Base-by-base conservation (phyloP, 92 coral and sea anemone species). In the Actinostola sp. region DNA sequence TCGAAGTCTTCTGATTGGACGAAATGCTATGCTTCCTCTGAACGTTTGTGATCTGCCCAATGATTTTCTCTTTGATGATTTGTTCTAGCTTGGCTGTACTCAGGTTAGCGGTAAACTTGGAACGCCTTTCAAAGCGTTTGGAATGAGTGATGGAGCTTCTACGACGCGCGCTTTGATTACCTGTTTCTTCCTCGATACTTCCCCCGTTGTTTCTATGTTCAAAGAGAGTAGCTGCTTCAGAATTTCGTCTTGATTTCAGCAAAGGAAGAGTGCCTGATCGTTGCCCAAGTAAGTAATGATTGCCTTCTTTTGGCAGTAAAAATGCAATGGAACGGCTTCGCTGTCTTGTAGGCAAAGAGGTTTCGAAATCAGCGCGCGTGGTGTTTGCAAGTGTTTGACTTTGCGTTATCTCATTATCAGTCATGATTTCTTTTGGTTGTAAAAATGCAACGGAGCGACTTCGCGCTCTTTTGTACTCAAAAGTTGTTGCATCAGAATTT, bases 1-100 rank as follows among this genome's bases (percentile, higher is more conserved):
- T 63, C 39, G 72, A 75, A 3, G 81, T 75, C 65, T 75, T 63
- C 81, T 75, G 66, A 64, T 75, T 75, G 72, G 81, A 75, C 15
- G 81, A 75, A 31, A 75, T 75, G 30, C 72, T 75, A 16, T 46
- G 58, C 16, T 73, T 33, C 24, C 71, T 63, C 41, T 64, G 70
- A 7, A 38, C 61, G 31, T 61, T 42, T 20, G 81, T 75, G 2
- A 75, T 31, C 43, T 75, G 72, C 0, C 48, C 72, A 3, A 75
- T 36, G 12, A 75, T 75, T 31, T 75, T 63, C 1, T 75, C 81
- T 38, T 63, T 27, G 34, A 64, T 75, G 20, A 75, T 32, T 39
- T 63, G 51, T 24, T 54, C 46, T 29, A 75, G 64, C 17, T 62
- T 75, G 9, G 60, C 41, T 5, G 73, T 64, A 39, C 81, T 75